Base-by-base conservation (phyloP, 2,797 vertebrate genomes). In the Eulemur albifrons region DNA sequence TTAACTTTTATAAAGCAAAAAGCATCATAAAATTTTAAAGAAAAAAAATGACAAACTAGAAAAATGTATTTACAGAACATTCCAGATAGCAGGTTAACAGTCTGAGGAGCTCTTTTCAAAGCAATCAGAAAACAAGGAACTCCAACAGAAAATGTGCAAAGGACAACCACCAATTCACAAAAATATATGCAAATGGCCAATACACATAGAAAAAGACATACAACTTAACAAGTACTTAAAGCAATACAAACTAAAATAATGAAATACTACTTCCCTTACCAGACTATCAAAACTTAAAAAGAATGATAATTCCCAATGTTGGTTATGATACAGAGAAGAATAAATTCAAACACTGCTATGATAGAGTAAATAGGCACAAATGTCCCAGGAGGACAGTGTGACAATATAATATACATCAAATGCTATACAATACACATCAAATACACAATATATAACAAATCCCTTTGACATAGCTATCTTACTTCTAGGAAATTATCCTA, bases 61-160 rank as follows among this genome's bases (percentile, higher is more conserved):
- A 96, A 97, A 93, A 94, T 43, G 38, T 61, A 43, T 59, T 80
- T 73, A 88, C 7, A 79, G 79, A 5, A 38, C 3, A 82, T 88
- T 96, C 57, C 38, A 93, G 57, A 73, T 30, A 94, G 32, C 45
- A 88, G 9, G 17, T 45, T 88, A 88, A 61, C 4, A 72, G 40
- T 72, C 59, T 43, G 21, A 92, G 38, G 21, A 92, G 72, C 6
- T 94, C 77, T 86, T 96, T 96, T 65, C 13, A 92, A 93, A 93
- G 59, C 54, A 86, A 63, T 76, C 40, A 83, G 85, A 93, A 92
- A 63, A 54, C 38, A 85, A 96, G 27, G 96, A 76, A 88, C 18
- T 73, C 13, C 13, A 85, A 85, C 5, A 77, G n/a, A 88, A 93
- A 90, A 63, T 30, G 0, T 72, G 7, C 25, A 63, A 75, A 88